These are phyloP conservation scores for Myiozetetes cayanensis DNA, from an alignment of 2,113 vertebrate genomes.

Conservation along the genomic window DNA sequence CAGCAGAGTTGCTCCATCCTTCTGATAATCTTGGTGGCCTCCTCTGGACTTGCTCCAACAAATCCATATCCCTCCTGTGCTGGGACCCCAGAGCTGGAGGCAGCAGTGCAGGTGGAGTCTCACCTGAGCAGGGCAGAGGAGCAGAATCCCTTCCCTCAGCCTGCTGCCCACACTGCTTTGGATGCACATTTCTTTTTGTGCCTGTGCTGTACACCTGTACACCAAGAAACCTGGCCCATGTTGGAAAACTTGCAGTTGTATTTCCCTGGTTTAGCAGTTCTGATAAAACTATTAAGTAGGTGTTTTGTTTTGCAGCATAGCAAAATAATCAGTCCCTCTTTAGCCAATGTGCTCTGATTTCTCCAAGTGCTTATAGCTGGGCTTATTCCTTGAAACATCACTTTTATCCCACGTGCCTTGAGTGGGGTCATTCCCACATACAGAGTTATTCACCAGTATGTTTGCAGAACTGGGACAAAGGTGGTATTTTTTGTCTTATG, in stretches of 20 bases:
- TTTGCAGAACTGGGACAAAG: background rate
- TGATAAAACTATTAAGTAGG: background rate
- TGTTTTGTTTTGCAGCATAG: background rate
- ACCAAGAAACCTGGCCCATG: background rate
- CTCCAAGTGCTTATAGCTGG: background rate
- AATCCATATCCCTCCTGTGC: background rate
- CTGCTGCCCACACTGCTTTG: background rate
- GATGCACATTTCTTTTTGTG: background rate
- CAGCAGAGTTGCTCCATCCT: background rate
- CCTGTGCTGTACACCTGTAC: background rate
- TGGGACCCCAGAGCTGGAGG: rapidly evolving
- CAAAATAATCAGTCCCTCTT: background rate
- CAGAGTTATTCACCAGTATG: background rate
- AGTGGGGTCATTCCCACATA: background rate
- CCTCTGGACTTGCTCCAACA: background rate
- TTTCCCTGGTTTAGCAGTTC: background rate
- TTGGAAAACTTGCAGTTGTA: background rate
- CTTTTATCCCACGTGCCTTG: background rate
- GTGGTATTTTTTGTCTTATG: background rate
- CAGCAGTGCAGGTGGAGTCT: background rate
- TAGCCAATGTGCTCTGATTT: background rate
- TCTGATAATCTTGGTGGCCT: background rate
- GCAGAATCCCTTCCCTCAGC: background rate
- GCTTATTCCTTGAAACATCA: background rate
- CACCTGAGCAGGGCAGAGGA: background rate